A percentile compares a stretch with the other conserved stretches of the same genome.
Conservation (phyloP, 2,888 invertebrate species). For the Carabus problematicus region DNA sequence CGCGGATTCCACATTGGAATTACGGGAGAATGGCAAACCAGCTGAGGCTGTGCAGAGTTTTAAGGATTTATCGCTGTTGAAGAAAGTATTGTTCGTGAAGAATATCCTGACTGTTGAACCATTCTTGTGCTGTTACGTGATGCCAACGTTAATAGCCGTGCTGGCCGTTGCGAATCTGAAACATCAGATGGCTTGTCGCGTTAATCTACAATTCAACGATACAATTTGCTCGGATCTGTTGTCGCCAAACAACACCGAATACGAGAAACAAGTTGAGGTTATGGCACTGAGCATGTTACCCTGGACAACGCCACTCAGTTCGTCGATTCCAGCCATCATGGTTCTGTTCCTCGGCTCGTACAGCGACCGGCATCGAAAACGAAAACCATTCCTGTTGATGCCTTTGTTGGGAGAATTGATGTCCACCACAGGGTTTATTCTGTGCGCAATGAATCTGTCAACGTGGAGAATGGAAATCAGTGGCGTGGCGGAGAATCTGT, state of each 20-base stretch:
- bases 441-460: constrained; percentile 64
- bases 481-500: constrained; percentile 63
- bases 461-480: constrained; percentile 63
- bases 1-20: constrained; percentile 50
- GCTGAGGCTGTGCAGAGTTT: constrained; percentile 12
- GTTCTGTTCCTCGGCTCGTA: constrained; percentile 57
- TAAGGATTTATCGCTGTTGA: constrained; percentile 32
- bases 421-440: constrained; percentile 61
- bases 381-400: constrained; percentile 57
- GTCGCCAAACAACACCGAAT: constrained; percentile 51
- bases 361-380: constrained; percentile 56
- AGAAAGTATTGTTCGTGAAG: constrained; percentile 46
- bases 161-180: constrained; percentile 64
- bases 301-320: constrained; percentile 55
- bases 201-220: constrained; percentile 62
- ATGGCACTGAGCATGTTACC: constrained; percentile 60
- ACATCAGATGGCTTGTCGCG: constrained; percentile 66
- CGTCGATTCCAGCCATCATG: constrained; percentile 54
- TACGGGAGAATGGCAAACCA: constrained; percentile 38
- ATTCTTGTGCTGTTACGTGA: constrained; percentile 53
- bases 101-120: constrained; percentile 57
- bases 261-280: constrained; percentile 59
- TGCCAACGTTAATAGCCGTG: constrained; percentile 52
- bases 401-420: constrained; percentile 58
- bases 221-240: constrained; percentile 61